Percentiles rank a stretch among this genome's conserved stretches.
Evolutionary conservation across 2,888 invertebrate genomes (phyloP).

Genomic region (Eupithecia subumbrata): DNA sequence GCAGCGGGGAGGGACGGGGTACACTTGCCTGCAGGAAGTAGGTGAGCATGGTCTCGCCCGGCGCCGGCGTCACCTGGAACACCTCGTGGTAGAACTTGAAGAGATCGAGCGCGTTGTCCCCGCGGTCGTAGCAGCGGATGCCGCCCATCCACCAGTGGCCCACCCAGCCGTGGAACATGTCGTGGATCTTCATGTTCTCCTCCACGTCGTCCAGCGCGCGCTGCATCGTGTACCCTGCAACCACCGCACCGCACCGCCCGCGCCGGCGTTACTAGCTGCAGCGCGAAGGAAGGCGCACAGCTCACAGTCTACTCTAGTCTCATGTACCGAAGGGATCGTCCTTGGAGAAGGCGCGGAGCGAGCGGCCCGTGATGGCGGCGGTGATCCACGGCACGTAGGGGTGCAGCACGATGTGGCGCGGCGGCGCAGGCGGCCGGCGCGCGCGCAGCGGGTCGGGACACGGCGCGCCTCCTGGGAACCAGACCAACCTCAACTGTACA

Average conservation of each 20-base stretch:
- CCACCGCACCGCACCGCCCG: no score
- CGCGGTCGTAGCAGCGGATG: conserved; percentile 6
- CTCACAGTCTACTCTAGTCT: background rate
- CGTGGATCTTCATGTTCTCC: background rate
- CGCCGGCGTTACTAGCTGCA: no score
- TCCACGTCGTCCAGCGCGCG: conserved; percentile 44
- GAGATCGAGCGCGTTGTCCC: background rate
- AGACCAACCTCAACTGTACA: no score
- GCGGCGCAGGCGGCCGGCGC: conserved; percentile 60
- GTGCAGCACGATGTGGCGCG: background rate
- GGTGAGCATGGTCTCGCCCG: conserved; percentile 40
- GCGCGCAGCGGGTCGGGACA: background rate
- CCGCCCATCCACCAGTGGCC: conserved; percentile 13
- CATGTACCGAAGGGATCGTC: conserved; percentile 6
- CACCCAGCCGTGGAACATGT: background rate
- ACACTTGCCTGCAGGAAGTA: conserved; percentile 69
- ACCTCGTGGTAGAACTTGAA: conserved; percentile 36
- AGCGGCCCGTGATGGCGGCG: conserved; percentile 49
- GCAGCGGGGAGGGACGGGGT: conserved; percentile 56
- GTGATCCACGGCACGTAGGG: conserved; percentile 10
- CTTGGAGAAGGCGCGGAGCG: conserved; percentile 47
- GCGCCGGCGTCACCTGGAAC: conserved; percentile 60
- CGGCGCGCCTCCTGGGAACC: background rate
- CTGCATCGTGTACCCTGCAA: conserved; percentile 66
- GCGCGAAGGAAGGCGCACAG: no score